These are phyloP conservation scores for Gymnosoma rotundatum DNA, from an alignment of 2,888 invertebrate genomes.

Conservation along the genomic window DNA sequence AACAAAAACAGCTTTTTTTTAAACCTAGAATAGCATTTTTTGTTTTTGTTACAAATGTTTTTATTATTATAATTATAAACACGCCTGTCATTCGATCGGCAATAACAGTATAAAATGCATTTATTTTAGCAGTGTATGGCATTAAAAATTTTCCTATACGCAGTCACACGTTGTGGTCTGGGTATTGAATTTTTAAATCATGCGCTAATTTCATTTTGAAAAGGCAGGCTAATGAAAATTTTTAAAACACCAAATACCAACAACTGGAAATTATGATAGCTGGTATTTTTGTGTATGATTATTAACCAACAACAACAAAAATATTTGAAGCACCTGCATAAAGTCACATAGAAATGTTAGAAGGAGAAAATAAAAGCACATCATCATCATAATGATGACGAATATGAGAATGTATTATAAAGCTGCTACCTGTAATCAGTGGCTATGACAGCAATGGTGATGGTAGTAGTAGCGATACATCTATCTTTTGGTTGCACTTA, in stretches of 20 bases:
- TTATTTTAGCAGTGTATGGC: slow-evolving; percentile 7
- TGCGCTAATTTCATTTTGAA: slow-evolving; percentile 50
- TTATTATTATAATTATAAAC: too few relatives aligned
- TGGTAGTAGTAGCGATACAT: background rate
- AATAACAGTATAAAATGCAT: background rate
- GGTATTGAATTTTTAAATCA: slow-evolving; percentile 53
- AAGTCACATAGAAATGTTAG: background rate
- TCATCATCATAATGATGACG: slow-evolving; percentile 8
- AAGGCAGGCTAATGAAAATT: slow-evolving; percentile 54
- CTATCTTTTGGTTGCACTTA: slow-evolving; percentile 44
- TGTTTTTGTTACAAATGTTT: too few relatives aligned
- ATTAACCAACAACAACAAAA: background rate
- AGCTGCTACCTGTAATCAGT: slow-evolving; percentile 10
- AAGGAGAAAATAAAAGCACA: slow-evolving; percentile 5
- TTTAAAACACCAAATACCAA: slow-evolving; percentile 32
- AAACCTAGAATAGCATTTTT: too few relatives aligned
- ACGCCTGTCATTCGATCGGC: too few relatives aligned
- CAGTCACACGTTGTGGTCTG: slow-evolving; percentile 36
- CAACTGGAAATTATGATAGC: slow-evolving; percentile 52
- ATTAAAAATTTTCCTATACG: background rate
- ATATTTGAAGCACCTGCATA: background rate
- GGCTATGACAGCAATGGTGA: slow-evolving; percentile 32
- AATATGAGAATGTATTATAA: slow-evolving; percentile 14
- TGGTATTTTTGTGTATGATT: slow-evolving; percentile 26
- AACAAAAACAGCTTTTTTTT: too few relatives aligned